Percentiles rank a stretch among this genome's conserved stretches.
Evolutionary conservation across 64 coral and sea anemone species (phyloP).

Genomic region (Pocillopora damicornis): DNA sequence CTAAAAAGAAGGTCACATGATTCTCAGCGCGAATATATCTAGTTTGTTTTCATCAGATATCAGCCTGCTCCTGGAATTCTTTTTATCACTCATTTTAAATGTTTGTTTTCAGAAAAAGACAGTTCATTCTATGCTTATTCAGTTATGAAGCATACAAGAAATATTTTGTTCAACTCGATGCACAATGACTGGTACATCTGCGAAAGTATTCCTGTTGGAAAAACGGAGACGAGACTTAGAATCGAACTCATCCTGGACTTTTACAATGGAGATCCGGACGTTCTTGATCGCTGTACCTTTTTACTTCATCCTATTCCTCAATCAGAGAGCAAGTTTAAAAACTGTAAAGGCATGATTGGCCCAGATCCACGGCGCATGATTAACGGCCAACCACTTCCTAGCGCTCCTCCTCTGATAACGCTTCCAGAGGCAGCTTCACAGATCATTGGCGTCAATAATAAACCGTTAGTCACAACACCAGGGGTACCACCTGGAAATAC

Average conservation of each 20-base stretch:
- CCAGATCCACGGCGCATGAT: neutral
- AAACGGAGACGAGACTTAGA: neutral
- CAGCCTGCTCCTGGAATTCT: constrained; percentile 2
- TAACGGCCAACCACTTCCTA: constrained; percentile 10
- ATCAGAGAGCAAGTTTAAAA: neutral
- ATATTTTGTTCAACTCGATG: constrained; percentile 35
- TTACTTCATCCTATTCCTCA: neutral
- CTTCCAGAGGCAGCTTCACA: neutral
- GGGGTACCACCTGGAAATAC: no score
- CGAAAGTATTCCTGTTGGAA: neutral
- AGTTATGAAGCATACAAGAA: neutral
- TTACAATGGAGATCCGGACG: constrained; percentile 21
- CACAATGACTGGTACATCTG: constrained; percentile 78
- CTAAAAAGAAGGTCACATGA: no score
- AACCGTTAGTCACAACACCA: no score
- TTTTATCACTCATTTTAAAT: neutral
- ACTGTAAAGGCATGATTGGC: constrained; percentile 1
- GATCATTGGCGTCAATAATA: no score
- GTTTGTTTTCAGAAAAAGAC: constrained; percentile 6
- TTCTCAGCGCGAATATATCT: no score
- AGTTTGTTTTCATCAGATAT: neutral
- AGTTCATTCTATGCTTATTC: constrained; percentile 25
- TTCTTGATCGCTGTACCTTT: constrained; percentile 23
- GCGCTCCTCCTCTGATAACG: neutral
- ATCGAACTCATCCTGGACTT: neutral